Percentiles rank a stretch among this genome's conserved stretches.
Conservation (phyloP, 2,113 vertebrate genomes). For the Arvicanthis niloticus region DNA sequence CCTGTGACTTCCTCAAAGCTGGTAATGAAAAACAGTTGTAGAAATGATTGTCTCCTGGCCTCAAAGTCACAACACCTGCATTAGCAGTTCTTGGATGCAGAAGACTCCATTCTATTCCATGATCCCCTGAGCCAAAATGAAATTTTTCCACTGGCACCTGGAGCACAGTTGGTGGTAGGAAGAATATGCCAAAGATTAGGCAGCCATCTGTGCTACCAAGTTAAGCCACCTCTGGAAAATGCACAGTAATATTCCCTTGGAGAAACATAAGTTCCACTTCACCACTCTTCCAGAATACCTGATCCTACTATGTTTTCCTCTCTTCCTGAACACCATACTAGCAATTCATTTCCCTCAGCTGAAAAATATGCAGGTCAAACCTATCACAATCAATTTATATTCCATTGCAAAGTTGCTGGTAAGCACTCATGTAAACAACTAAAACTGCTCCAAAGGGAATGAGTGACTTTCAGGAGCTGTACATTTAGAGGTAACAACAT, state of each 20-base stretch:
- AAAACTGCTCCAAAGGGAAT: background rate
- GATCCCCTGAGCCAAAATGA: background rate
- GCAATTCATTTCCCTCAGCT: background rate
- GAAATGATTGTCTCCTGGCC: background rate
- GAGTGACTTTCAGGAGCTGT: background rate
- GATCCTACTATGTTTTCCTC: background rate
- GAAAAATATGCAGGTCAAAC: slow-evolving; percentile 8
- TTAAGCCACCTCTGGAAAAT: slow-evolving; percentile 22
- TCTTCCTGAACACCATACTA: background rate
- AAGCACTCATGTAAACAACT: background rate
- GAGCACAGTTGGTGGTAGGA: background rate
- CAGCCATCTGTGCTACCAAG: background rate
- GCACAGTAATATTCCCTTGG: background rate
- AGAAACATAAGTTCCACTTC: slow-evolving; percentile 13
- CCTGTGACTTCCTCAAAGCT: background rate
- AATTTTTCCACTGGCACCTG: background rate
- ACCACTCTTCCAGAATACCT: background rate
- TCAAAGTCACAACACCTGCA: background rate
- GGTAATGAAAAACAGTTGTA: background rate
- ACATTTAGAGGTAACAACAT: background rate
- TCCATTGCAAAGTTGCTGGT: background rate
- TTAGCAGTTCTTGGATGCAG: background rate
- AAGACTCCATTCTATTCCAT: background rate
- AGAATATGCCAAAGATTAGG: background rate
- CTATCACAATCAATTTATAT: background rate